A percentile compares a stretch with the other conserved stretches of the same genome.
Conservation (phyloP, 2,888 invertebrate genomes). For the Deroplatys truncata region DNA sequence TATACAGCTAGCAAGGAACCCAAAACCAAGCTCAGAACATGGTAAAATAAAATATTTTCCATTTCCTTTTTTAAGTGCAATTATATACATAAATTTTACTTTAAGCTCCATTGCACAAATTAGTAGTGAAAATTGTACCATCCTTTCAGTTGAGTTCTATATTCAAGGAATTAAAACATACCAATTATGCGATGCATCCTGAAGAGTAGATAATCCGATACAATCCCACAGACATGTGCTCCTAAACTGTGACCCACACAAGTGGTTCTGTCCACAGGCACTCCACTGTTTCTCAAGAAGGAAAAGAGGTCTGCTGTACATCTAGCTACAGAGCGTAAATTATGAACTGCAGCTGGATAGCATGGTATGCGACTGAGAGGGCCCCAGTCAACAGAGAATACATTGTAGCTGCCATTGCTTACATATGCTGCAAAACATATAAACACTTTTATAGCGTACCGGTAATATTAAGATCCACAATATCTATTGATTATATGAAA, state of each 20-base stretch:
- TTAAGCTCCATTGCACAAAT: not conserved
- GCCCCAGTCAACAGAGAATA: constrained; percentile 77
- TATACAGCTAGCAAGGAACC: too few species aligned
- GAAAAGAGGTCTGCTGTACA: constrained; percentile 64
- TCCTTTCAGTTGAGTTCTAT: too few species aligned
- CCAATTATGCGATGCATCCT: constrained; percentile 69
- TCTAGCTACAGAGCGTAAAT: constrained; percentile 64
- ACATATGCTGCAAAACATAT: constrained; percentile 57
- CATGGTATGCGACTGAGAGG: constrained; percentile 63
- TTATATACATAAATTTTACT: not conserved
- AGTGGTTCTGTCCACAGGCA: constrained; percentile 60
- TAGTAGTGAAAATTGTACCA: too few species aligned
- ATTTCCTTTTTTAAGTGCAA: too few species aligned
- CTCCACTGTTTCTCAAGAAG: constrained; percentile 54
- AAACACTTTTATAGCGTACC: not conserved
- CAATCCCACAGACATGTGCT: constrained; percentile 71
- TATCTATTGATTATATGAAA: too few species aligned
- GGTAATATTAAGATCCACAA: too few species aligned
- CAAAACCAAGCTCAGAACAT: too few species aligned
- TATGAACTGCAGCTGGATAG: constrained; percentile 72
- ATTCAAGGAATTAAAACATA: constrained; percentile 36
- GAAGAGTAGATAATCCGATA: constrained; percentile 68
- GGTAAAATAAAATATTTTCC: too few species aligned
- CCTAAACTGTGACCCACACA: constrained; percentile 72
- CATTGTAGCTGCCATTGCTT: constrained; percentile 69